These are phyloP conservation scores for Ernsta delagoae DNA, from an alignment of 2,888 invertebrate species.

Conservation along the genomic window DNA sequence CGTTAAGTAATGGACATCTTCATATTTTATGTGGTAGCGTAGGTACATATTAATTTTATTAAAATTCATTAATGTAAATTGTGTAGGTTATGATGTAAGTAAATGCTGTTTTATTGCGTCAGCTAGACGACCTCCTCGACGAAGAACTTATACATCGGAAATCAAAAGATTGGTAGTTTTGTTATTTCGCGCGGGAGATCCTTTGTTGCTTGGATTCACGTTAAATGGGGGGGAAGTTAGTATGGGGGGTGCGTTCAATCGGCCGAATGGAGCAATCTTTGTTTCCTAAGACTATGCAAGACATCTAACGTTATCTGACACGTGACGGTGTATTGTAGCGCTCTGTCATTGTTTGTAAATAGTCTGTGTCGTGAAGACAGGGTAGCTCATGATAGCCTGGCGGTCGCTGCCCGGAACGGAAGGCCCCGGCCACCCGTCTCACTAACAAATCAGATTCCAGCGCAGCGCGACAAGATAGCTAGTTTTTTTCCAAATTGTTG, in stretches of 20 bases:
- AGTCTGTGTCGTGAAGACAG: conserved; percentile 42
- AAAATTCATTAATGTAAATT: too few relatives aligned
- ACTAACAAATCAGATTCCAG: conserved; percentile 81
- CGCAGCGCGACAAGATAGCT: conserved; percentile 74
- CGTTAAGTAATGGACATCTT: conserved; percentile 9
- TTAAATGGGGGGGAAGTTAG: conserved; percentile 84
- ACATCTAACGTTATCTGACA: conserved; percentile 63
- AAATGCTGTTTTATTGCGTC: not conserved
- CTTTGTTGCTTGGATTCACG: conserved; percentile 81
- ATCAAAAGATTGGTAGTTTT: conserved; percentile 75
- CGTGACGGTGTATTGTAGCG: conserved; percentile 53
- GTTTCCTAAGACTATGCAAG: conserved; percentile 77
- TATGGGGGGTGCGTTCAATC: conserved; percentile 78
- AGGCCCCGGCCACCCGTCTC: conserved; percentile 67
- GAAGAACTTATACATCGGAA: conserved; percentile 55
- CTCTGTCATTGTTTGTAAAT: conserved; percentile 42
- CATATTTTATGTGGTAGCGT: not conserved
- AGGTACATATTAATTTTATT: too few relatives aligned
- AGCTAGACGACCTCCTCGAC: conserved; percentile 39
- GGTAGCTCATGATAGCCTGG: conserved; percentile 59
- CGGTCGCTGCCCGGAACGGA: conserved; percentile 56
- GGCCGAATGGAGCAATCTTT: conserved; percentile 79
- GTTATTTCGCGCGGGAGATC: conserved; percentile 81
- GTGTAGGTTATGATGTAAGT: not conserved
- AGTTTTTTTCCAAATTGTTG: conserved; percentile 76